A percentile compares a stretch with the other conserved stretches of the same genome.
phyloP scores from a whole-genome alignment of 2,113 vertebrate species.

The Microcebus ravelobensis region DNA sequence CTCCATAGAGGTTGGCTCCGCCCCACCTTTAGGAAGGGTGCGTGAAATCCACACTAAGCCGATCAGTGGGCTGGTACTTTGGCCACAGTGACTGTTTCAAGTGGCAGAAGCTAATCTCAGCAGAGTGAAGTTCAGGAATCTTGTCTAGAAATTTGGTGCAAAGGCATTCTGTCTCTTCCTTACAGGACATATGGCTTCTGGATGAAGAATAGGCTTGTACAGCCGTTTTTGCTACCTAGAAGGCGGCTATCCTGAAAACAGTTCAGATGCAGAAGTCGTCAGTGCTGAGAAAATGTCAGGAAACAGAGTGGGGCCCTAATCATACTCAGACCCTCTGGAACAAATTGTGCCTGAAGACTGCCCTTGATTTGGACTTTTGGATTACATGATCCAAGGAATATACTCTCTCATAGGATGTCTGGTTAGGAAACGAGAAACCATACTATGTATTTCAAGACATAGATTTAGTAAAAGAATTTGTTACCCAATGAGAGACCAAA shows the following conservation, averaged over 20 bases:
- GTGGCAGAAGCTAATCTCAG: background rate
- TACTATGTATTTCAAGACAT: conserved; percentile 13
- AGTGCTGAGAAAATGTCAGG: background rate
- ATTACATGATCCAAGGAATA: background rate
- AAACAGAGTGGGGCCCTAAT: background rate
- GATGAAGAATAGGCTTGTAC: background rate
- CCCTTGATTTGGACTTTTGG: background rate
- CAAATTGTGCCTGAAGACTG: background rate
- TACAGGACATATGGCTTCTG: background rate
- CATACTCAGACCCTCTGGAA: background rate
- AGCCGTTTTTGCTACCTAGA: background rate
- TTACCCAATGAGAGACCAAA: background rate
- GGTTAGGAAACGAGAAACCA: conserved; percentile 27
- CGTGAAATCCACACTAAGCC: rapidly evolving
- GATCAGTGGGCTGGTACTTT: background rate
- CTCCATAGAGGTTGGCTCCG: background rate
- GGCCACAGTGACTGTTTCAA: background rate
- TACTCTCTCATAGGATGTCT: background rate
- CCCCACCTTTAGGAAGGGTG: background rate
- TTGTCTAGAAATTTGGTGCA: background rate
- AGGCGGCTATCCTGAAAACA: background rate
- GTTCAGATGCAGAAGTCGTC: background rate
- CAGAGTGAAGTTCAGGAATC: background rate
- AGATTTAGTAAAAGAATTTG: conserved; percentile 25
- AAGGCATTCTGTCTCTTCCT: background rate